Base-by-base conservation (phyloP, 1,140 invertebrate species). In the Ceratosolen fusciceps region DNA sequence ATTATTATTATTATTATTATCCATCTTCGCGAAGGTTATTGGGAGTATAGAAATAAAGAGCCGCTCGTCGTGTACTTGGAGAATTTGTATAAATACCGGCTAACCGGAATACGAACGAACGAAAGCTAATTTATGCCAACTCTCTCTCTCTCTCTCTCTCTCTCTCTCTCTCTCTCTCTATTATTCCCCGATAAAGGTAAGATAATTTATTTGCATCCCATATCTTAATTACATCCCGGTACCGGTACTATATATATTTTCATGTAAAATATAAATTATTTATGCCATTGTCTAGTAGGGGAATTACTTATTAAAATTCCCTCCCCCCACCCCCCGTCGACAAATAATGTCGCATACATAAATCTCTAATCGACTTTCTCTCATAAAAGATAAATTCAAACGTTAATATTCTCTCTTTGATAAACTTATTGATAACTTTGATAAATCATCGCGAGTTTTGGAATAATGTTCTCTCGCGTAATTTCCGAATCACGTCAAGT, bases 331-430 rank as follows among this genome's bases (percentile, higher is more conserved):
- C n/a, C n/a, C n/a, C n/a, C n/a, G n/a, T n/a, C n/a, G n/a, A 1
- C 3, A 16, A 19, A 34, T n/a, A 62, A 62, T 62, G 34, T 34
- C 19, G 29, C 8, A 19, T 34, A 34, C 58, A 19, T 34, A 62
- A 62, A 62, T 62, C 58, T 62, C 58, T 34, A 16, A 62, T 62
- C 29, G 10, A 62, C 58, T 62, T 62, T 62, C 58, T 34, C 58
- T 19, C 16, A 34, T 29, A 16, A 62, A 34, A 62, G 19, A 62
- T 62, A n/a, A n/a, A n/a, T n/a, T n/a, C n/a, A n/a, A n/a, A n/a
- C n/a, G n/a, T n/a, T n/a, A n/a, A n/a, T n/a, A n/a, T 29, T 29
- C 29, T 29, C 56, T 29, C 56, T 58, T 4, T 24, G 10, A 24
- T 24, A 24, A 24, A 12, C 19, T 4, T 24, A 24, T 3, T 58